Percentiles rank a stretch among this genome's conserved stretches.
These are phyloP conservation scores for Ryuthela nishihirai DNA, from an alignment of 2,888 invertebrate species.

Conservation along the genomic window DNA sequence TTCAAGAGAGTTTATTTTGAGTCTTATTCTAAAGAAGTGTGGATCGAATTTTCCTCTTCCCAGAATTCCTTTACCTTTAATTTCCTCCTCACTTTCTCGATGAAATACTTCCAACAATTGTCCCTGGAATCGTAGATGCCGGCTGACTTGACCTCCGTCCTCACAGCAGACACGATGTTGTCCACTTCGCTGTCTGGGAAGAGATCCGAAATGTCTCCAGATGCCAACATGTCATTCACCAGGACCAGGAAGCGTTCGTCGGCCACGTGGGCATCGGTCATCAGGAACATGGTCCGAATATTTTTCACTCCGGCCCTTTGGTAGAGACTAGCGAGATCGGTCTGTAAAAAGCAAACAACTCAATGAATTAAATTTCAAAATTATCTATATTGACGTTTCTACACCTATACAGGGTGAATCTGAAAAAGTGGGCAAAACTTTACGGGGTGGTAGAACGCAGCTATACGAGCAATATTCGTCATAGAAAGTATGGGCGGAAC, in stretches of 20 bases:
- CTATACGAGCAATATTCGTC: too few relatives aligned
- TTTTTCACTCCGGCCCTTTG: conserved; percentile 90
- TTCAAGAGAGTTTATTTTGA: too few relatives aligned
- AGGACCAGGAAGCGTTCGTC: conserved; percentile 92
- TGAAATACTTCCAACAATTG: conserved; percentile 97
- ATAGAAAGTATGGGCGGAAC: too few relatives aligned
- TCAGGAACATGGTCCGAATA: conserved; percentile 88
- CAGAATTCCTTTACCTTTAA: conserved; percentile 58
- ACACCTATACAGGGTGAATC: too few relatives aligned
- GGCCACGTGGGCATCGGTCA: conserved; percentile 96
- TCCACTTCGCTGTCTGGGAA: conserved; percentile 95
- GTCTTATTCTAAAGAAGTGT: too few relatives aligned
- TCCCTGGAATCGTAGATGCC: conserved; percentile 88
- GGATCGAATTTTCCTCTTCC: too few relatives aligned
- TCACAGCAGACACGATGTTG: conserved; percentile 80
- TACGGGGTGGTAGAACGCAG: too few relatives aligned
- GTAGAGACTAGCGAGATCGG: conserved; percentile 79
- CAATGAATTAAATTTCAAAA: neutral
- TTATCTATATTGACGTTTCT: neutral
- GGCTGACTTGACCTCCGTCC: conserved; percentile 67
- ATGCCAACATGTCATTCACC: conserved; percentile 91
- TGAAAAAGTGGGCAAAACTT: too few relatives aligned
- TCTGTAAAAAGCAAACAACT: conserved; percentile 50
- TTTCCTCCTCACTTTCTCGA: conserved; percentile 79
- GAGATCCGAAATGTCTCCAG: conserved; percentile 92